These are phyloP conservation scores for Subanguina moxae DNA, from an alignment of 1,140 invertebrate genomes.

Conservation along the genomic window DNA sequence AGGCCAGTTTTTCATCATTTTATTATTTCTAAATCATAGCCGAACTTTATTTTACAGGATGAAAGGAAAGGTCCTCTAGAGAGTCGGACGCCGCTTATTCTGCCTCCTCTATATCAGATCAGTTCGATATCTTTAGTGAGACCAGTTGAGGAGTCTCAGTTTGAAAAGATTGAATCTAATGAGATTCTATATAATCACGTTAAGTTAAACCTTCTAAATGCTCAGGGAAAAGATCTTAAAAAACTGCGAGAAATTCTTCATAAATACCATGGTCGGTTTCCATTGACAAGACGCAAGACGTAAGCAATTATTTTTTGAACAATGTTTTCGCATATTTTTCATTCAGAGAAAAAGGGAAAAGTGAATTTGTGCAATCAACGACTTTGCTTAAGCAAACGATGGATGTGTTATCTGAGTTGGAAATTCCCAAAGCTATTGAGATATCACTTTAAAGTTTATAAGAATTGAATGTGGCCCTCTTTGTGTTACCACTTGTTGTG, in stretches of 20 bases:
- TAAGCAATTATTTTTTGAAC: not conserved
- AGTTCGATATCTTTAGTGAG: not conserved
- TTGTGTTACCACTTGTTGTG: no score
- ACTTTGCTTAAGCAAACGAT: not conserved
- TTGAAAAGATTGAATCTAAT: not conserved
- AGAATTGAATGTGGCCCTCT: no score
- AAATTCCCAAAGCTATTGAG: no score
- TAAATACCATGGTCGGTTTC: slow-evolving; percentile 8
- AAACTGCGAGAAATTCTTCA: slow-evolving; percentile 8
- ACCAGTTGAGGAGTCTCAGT: not conserved
- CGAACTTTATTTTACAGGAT: not conserved
- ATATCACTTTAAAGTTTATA: no score
- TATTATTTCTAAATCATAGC: not conserved
- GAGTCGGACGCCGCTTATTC: slow-evolving; percentile 5
- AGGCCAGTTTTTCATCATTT: not conserved
- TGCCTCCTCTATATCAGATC: slow-evolving; percentile 7
- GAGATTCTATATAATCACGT: not conserved
- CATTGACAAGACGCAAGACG: slow-evolving; percentile 1
- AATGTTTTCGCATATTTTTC: not conserved
- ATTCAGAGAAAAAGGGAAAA: not conserved
- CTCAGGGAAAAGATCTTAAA: not conserved
- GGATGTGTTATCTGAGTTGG: not conserved
- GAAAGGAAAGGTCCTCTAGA: not conserved
- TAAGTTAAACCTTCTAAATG: not conserved
- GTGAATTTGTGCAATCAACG: not conserved